Evolutionary conservation across 2,888 invertebrate species (phyloP).

Genomic region (Lepidochrysops patricia): DNA sequence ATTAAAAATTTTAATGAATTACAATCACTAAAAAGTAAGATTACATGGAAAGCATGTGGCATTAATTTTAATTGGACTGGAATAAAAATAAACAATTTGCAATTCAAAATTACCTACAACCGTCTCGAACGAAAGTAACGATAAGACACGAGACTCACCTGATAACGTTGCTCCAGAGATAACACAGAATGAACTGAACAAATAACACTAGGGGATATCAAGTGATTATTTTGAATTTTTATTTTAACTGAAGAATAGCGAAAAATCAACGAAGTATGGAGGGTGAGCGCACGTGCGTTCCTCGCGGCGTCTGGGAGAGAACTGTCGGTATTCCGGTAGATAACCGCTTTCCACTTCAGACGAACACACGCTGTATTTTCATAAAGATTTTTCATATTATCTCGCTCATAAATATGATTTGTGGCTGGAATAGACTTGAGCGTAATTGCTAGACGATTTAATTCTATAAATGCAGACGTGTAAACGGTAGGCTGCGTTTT

Average conservation of each 20-base stretch:
- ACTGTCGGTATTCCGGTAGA: neutral
- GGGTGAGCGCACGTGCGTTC: neutral
- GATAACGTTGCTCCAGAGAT: neutral
- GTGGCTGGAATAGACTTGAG: neutral
- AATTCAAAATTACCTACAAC: neutral
- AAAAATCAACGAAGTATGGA: neutral
- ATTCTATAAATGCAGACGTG: too few relatives aligned
- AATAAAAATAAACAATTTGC: neutral
- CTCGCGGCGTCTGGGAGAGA: neutral
- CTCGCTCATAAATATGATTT: too few relatives aligned
- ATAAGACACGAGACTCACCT: neutral
- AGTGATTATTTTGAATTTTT: neutral
- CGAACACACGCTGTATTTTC: neutral
- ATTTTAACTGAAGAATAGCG: conserved; percentile 3
- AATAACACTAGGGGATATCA: neutral
- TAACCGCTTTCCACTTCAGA: neutral
- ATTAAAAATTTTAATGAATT: neutral
- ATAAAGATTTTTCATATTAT: too few relatives aligned
- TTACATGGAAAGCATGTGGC: neutral
- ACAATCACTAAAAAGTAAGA: neutral
- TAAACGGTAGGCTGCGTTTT: too few relatives aligned
- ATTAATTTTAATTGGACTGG: neutral
- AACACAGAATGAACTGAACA: neutral
- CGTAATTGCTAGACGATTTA: too few relatives aligned
- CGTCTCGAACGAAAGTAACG: neutral